Percentiles rank a stretch among this genome's conserved stretches.
Evolutionary conservation across 2,113 vertebrate species (phyloP).

Genomic region (Pseudorectes ferrugineus): DNA sequence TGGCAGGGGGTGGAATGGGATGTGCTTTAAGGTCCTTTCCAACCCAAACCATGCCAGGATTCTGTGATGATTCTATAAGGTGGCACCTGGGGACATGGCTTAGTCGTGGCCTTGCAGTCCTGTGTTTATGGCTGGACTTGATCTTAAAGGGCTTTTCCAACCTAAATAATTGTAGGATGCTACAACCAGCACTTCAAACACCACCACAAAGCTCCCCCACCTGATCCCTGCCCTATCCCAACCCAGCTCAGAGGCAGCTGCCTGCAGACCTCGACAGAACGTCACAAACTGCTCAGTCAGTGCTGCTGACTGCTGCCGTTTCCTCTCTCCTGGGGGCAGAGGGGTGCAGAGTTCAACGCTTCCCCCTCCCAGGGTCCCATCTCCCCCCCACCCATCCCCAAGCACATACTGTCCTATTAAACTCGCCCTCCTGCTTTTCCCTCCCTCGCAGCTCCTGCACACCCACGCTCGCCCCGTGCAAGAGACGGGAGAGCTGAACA

Average conservation of each 20-base stretch:
- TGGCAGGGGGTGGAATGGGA: rapidly evolving
- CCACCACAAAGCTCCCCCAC: neutral
- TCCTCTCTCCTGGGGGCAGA: neutral
- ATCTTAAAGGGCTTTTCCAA: neutral
- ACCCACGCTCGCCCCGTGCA: rapidly evolving
- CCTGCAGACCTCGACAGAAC: neutral
- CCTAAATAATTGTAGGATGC: neutral
- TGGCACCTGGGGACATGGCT: neutral
- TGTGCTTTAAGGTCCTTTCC: neutral
- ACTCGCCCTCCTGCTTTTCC: neutral
- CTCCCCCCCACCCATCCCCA: neutral
- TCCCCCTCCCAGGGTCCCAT: neutral
- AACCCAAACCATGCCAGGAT: neutral
- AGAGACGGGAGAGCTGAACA: neutral
- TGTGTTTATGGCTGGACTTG: neutral
- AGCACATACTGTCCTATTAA: neutral
- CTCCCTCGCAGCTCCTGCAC: neutral
- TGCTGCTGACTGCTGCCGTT: neutral
- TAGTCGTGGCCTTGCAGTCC: neutral
- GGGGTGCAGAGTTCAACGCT: neutral
- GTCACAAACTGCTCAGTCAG: neutral
- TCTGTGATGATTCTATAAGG: neutral
- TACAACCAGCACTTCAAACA: neutral
- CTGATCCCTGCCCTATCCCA: rapidly evolving
- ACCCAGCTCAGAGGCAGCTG: neutral